phyloP scores from a whole-genome alignment of 2,113 vertebrate genomes.

The Nibea albiflora region DNA sequence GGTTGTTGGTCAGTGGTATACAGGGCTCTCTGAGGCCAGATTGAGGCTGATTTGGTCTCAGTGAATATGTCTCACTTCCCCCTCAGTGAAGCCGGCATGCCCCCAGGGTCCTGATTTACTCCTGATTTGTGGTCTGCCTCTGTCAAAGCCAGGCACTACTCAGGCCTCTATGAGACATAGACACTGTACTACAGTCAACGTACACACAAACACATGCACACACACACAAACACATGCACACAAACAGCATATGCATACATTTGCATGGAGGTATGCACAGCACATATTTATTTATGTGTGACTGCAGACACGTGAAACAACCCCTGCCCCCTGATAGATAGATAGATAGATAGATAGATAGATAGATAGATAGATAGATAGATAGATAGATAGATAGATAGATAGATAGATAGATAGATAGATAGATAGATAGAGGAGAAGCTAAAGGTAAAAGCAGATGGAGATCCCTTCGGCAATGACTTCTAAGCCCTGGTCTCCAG shows the following conservation, averaged over 20 bases:
- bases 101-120: constrained; percentile 80
- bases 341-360: constrained; percentile 35
- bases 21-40: constrained; percentile 71
- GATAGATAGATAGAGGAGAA: constrained; percentile 53
- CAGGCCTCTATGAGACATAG: constrained; percentile 60
- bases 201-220: constrained; percentile 17
- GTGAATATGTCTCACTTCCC: constrained; percentile 82
- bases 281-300: constrained; percentile 2
- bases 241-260: constrained; percentile 20
- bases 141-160: constrained; percentile 78
- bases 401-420: constrained; percentile 50
- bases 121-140: constrained; percentile 80
- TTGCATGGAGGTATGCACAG: constrained; percentile 42
- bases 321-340: constrained; percentile 3
- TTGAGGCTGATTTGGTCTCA: constrained; percentile 79
- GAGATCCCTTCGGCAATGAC: constrained; percentile 84
- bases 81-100: constrained; percentile 79
- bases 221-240: constrained; percentile 12
- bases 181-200: constrained; percentile 30
- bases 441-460: constrained; percentile 82
- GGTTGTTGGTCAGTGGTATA: constrained; percentile 63
- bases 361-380: constrained; percentile 30
- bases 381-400: constrained; percentile 42
- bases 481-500: constrained; percentile 81
- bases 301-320: neutral